These are phyloP conservation scores for Frankliniella fusca DNA, from an alignment of 2,888 invertebrate genomes.

Conservation along the genomic window DNA sequence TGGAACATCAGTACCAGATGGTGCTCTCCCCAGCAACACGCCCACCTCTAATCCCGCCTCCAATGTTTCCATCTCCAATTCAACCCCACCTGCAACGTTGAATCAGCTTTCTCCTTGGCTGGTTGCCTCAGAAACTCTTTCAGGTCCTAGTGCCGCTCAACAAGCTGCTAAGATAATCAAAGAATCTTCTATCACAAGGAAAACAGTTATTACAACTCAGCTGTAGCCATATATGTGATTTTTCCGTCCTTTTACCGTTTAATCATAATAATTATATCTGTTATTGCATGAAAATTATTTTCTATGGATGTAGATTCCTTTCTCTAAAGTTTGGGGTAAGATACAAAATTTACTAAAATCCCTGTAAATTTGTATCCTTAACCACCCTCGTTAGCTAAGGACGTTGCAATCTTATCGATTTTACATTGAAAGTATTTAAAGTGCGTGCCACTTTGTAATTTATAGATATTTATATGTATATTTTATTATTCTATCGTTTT, in stretches of 20 bases:
- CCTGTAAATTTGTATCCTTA: neutral
- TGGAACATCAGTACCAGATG: neutral
- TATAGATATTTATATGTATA: conserved; percentile 18
- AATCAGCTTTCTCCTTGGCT: conserved; percentile 77
- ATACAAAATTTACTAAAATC: neutral
- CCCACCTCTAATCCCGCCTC: conserved; percentile 33
- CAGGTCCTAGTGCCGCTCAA: conserved; percentile 56
- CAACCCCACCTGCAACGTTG: conserved; percentile 57
- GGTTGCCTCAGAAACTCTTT: conserved; percentile 66
- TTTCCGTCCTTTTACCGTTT: no score
- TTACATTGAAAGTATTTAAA: neutral
- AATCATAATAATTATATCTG: neutral
- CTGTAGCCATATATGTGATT: conserved; percentile 49
- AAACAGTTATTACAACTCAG: conserved; percentile 84
- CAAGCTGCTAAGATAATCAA: conserved; percentile 51
- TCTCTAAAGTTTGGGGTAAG: neutral
- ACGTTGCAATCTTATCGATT: neutral
- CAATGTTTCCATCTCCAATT: conserved; percentile 51
- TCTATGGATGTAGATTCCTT: neutral
- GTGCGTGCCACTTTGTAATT: neutral
- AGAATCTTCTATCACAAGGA: conserved; percentile 59
- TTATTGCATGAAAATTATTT: neutral
- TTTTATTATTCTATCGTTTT: neutral
- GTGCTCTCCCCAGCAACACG: conserved; percentile 30
- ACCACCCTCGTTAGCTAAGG: neutral